These are phyloP conservation scores for Melanogrammus aeglefinus DNA, from an alignment of 2,797 vertebrate species.

Conservation along the genomic window DNA sequence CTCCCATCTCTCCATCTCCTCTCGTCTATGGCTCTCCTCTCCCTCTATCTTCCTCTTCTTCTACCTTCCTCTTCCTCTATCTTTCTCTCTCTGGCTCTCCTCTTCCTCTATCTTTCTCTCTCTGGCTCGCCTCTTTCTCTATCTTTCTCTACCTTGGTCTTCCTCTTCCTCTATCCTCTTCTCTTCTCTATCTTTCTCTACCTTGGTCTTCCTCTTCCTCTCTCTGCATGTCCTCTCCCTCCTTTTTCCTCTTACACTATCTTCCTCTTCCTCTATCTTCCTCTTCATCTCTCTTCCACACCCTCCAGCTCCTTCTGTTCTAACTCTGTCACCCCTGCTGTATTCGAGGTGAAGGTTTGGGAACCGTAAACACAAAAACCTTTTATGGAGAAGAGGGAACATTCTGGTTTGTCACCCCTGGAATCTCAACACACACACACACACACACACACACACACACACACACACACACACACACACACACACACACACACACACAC, in stretches of 20 bases:
- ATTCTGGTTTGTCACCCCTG: conserved; percentile 10
- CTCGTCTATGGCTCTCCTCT: background rate
- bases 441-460: background rate
- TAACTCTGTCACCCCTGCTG: background rate
- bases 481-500: background rate
- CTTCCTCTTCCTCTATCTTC: background rate
- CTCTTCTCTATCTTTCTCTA: too few relatives aligned
- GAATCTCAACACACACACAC: conserved; percentile 12
- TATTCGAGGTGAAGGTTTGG: background rate
- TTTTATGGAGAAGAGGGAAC: background rate
- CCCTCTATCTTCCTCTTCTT: background rate
- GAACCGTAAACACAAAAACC: background rate
- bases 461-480: background rate
- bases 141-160: too few relatives aligned
- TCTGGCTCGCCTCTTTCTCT: too few relatives aligned
- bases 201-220: too few relatives aligned
- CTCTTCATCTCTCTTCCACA: background rate
- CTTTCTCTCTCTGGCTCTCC: too few relatives aligned
- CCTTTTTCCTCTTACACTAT: background rate
- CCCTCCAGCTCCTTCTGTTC: background rate
- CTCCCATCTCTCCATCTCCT: background rate
- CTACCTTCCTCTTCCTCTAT: too few relatives aligned
- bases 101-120: too few relatives aligned
- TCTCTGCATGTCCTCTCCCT: too few relatives aligned
- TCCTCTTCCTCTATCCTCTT: too few relatives aligned